Evolutionary conservation across 2,113 vertebrate genomes (phyloP).

Genomic region (Myotis yumanensis): DNA sequence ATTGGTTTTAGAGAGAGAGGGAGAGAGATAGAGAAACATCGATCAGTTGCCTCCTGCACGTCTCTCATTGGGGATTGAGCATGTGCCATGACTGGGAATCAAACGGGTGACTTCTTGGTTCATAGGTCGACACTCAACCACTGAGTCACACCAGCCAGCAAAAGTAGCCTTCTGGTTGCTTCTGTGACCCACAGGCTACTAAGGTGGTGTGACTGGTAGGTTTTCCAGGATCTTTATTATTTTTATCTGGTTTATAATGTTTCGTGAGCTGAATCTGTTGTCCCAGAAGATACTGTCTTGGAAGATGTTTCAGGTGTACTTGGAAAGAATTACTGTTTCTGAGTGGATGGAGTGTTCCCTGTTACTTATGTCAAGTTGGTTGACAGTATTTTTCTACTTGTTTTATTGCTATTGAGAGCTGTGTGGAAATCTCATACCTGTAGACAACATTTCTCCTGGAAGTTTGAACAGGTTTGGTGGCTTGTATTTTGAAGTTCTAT

Average conservation of each 20-base stretch:
- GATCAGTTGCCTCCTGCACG: too few relatives aligned
- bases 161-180: not conserved
- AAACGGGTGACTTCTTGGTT: too few relatives aligned
- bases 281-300: not conserved
- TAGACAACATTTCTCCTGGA: too few relatives aligned
- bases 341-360: too few relatives aligned
- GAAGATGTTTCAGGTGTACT: not conserved
- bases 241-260: not conserved
- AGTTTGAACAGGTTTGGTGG: fast-evolving
- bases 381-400: not conserved
- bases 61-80: too few relatives aligned
- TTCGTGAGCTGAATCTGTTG: not conserved
- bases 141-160: too few relatives aligned
- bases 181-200: not conserved
- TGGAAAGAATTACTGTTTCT: not conserved
- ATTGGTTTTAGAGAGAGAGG: too few relatives aligned
- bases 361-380: not conserved
- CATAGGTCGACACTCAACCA: too few relatives aligned
- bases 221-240: not conserved
- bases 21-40: too few relatives aligned
- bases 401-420: not conserved
- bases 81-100: too few relatives aligned
- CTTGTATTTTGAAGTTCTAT: not conserved
- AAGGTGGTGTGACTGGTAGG: not conserved
- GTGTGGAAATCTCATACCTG: not conserved